These are phyloP conservation scores for Acanthiza pusilla DNA, from an alignment of 2,797 vertebrate genomes.

Conservation along the genomic window DNA sequence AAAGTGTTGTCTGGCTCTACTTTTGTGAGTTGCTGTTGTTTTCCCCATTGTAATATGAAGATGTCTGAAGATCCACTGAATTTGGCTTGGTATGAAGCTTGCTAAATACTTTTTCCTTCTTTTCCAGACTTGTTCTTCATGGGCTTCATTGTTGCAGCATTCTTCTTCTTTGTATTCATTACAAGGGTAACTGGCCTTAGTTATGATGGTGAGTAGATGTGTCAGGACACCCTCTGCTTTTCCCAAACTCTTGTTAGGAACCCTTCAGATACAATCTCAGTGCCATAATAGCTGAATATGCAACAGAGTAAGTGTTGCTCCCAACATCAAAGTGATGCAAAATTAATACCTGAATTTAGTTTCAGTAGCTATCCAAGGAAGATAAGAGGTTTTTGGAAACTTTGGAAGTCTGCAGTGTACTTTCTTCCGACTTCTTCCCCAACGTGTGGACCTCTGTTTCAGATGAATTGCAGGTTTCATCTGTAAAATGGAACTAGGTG, in stretches of 20 bases:
- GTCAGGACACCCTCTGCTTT: background rate
- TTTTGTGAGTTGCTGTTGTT: background rate
- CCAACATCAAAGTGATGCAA: background rate
- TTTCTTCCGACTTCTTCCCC: background rate
- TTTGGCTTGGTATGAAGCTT: background rate
- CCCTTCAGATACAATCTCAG: background rate
- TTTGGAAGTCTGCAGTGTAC: background rate
- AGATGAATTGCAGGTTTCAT: background rate
- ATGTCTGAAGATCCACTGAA: background rate
- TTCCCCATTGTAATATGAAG: background rate
- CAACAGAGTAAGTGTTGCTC: background rate
- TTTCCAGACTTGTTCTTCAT: slow-evolving; percentile 87
- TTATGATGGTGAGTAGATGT: slow-evolving; percentile 83
- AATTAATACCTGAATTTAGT: background rate
- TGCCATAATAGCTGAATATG: background rate
- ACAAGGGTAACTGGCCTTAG: slow-evolving; percentile 76
- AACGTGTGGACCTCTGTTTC: background rate
- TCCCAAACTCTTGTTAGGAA: background rate
- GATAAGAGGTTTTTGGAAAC: background rate
- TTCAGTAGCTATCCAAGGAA: background rate
- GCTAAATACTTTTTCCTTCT: background rate
- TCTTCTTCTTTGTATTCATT: slow-evolving; percentile 86
- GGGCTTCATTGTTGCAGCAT: slow-evolving; percentile 84
- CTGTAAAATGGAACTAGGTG: background rate
- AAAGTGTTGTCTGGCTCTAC: background rate